These are phyloP conservation scores for Pungitius pungitius DNA, from an alignment of 2,113 vertebrate species.

Conservation along the genomic window DNA sequence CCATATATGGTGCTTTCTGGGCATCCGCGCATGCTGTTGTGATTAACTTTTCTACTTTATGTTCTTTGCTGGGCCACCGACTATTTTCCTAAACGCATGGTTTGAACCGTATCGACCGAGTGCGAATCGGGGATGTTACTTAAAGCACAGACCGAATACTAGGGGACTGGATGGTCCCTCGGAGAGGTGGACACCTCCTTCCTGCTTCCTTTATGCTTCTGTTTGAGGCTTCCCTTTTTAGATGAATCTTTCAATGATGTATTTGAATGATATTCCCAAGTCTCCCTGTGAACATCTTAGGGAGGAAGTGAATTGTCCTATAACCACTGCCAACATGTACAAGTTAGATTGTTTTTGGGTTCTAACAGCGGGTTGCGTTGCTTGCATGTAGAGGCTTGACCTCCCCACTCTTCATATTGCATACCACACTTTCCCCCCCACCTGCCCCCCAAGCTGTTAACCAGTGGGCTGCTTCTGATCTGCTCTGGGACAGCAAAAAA, in stretches of 20 bases:
- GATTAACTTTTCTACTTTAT: slow-evolving; percentile 50
- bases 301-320: background rate
- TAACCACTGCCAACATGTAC: background rate
- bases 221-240: background rate
- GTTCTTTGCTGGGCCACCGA: background rate
- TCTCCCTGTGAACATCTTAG: background rate
- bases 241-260: background rate
- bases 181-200: background rate
- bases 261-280: background rate
- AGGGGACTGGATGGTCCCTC: background rate
- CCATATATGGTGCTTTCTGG: slow-evolving; percentile 92
- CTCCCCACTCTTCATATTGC: slow-evolving; percentile 39
- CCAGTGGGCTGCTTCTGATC: slow-evolving; percentile 41
- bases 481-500: slow-evolving; percentile 25
- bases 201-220: background rate
- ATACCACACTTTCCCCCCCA: slow-evolving; percentile 40
- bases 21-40: slow-evolving; percentile 46
- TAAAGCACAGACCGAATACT: background rate
- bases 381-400: slow-evolving; percentile 69
- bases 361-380: slow-evolving; percentile 30
- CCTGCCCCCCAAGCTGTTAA: slow-evolving; percentile 27
- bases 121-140: background rate
- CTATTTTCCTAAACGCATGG: background rate
- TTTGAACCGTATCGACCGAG: accelerated
- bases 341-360: background rate